A percentile compares a stretch with the other conserved stretches of the same genome.
Evolutionary conservation across 2,797 vertebrate genomes (phyloP).

Genomic region (Semotilus atromaculatus): DNA sequence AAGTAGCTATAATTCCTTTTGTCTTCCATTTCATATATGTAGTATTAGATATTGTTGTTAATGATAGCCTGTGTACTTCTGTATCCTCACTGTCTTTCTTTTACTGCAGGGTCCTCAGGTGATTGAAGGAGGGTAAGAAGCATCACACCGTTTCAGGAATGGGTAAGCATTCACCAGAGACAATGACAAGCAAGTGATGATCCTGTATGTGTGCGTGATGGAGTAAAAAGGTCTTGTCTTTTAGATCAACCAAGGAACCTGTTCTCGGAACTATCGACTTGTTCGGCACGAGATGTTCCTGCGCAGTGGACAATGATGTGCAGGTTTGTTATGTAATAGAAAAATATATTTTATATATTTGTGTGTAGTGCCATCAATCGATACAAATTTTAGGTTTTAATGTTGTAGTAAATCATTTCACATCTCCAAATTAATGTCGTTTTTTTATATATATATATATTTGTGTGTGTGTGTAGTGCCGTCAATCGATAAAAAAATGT

Average conservation of each 20-base stretch:
- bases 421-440: too few relatives aligned
- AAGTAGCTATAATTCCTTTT: neutral
- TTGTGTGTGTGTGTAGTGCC: too few relatives aligned
- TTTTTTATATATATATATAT: too few relatives aligned
- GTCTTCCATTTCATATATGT: neutral
- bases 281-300: neutral
- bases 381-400: too few relatives aligned
- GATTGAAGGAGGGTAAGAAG: slow-evolving; percentile 73
- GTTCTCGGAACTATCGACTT: slow-evolving; percentile 41
- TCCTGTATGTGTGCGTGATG: neutral
- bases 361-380: too few relatives aligned
- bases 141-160: neutral
- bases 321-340: slow-evolving; percentile 3
- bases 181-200: neutral
- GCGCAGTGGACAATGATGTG: neutral
- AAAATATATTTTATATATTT: neutral
- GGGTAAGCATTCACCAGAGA: slow-evolving; percentile 62
- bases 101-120: slow-evolving; percentile 74
- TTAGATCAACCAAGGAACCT: slow-evolving; percentile 64
- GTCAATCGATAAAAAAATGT: too few relatives aligned
- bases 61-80: neutral
- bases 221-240: neutral
- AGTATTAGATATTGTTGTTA: neutral
- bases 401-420: too few relatives aligned
- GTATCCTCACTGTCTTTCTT: slow-evolving; percentile 69